Evolutionary conservation across 2,888 invertebrate genomes (phyloP).

Genomic region (Gymnocheta viridis): DNA sequence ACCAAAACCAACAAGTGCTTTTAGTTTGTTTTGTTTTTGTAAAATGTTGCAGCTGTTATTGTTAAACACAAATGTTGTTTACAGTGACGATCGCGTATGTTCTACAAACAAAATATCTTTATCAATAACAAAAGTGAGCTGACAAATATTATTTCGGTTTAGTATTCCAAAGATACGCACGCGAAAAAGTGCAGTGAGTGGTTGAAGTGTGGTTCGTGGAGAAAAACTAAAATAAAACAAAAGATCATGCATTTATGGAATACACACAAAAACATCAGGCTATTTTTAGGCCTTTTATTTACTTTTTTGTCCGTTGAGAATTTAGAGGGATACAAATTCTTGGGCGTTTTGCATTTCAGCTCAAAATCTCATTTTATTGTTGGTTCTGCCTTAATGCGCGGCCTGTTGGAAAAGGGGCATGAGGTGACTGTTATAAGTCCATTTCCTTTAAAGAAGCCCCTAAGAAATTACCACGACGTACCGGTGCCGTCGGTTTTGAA

Average conservation of each 20-base stretch:
- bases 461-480: slow-evolving; percentile 75
- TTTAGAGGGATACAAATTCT: slow-evolving; percentile 72
- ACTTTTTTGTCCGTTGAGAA: slow-evolving; percentile 5
- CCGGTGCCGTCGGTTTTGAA: slow-evolving; percentile 56
- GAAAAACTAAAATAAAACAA: neutral
- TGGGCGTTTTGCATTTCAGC: slow-evolving; percentile 74
- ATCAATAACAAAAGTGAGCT: slow-evolving; percentile 9
- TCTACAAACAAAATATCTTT: neutral
- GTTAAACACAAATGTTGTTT: slow-evolving; percentile 18
- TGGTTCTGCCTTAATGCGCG: slow-evolving; percentile 78
- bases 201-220: no score
- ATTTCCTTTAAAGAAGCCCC: slow-evolving; percentile 75
- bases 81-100: slow-evolving; percentile 6
- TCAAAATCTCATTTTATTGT: slow-evolving; percentile 78
- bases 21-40: neutral
- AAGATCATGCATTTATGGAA: slow-evolving; percentile 59
- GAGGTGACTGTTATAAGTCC: slow-evolving; percentile 78
- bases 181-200: neutral
- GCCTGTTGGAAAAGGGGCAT: slow-evolving; percentile 79
- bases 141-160: neutral
- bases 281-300: slow-evolving; percentile 45
- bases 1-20: neutral
- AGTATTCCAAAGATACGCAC: slow-evolving; percentile 30
- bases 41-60: neutral
- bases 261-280: slow-evolving; percentile 22